Conservation (phyloP, 2,888 invertebrate species). For the Temnothorax ravouxi region DNA sequence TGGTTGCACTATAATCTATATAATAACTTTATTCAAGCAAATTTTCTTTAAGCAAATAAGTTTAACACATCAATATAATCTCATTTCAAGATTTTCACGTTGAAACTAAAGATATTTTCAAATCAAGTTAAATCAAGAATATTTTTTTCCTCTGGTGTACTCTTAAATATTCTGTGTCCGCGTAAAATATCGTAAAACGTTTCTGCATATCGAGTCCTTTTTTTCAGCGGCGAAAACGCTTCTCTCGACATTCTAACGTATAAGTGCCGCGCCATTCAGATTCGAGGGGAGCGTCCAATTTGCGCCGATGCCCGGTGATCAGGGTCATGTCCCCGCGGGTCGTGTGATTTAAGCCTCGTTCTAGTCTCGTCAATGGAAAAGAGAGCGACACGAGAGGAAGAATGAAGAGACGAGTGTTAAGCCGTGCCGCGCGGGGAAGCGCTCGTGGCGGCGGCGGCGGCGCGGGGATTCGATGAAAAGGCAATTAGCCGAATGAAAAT, state of each 20-base stretch:
- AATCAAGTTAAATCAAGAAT: too few relatives aligned
- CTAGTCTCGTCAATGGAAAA: conserved; percentile 46
- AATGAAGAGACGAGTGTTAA: conserved; percentile 51
- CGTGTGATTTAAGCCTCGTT: conserved; percentile 70
- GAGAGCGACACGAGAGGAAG: conserved; percentile 37
- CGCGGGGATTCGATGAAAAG: conserved; percentile 81
- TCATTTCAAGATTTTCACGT: too few relatives aligned
- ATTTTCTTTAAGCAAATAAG: too few relatives aligned
- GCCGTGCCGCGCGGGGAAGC: conserved; percentile 32
- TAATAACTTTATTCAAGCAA: too few relatives aligned
- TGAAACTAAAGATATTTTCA: too few relatives aligned
- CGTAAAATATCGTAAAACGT: conserved; percentile 27
- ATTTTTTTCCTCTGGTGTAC: too few relatives aligned
- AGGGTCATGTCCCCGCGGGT: conserved; percentile 63
- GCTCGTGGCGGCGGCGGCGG: conserved; percentile 54
- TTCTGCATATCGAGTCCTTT: conserved; percentile 41
- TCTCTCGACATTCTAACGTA: conserved; percentile 46
- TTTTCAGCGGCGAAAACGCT: conserved; percentile 52
- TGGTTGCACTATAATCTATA: too few relatives aligned
- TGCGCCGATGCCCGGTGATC: conserved; percentile 67
- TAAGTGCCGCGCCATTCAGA: conserved; percentile 51
- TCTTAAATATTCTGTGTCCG: background rate
- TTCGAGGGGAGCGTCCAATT: conserved; percentile 70
- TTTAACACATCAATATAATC: too few relatives aligned
- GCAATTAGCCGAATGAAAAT: conserved; percentile 86